phyloP scores from a whole-genome alignment of 2,888 invertebrate species.

The Cremastinae sp. region DNA sequence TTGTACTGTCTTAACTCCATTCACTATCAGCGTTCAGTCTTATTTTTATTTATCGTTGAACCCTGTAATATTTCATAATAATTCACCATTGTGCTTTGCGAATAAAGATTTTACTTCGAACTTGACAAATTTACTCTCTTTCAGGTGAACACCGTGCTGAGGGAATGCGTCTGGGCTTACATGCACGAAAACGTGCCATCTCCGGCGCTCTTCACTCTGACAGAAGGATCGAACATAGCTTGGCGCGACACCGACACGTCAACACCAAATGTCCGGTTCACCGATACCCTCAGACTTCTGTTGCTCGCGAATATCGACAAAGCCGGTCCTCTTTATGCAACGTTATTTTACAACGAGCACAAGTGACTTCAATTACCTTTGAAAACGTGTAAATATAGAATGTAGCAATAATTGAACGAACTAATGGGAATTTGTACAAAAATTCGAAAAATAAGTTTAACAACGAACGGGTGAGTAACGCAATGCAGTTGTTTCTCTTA shows the following conservation, averaged over 20 bases:
- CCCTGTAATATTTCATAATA: too few relatives aligned
- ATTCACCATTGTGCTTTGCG: too few relatives aligned
- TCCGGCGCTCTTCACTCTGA: conserved; percentile 86
- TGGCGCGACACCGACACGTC: conserved; percentile 90
- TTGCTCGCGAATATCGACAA: conserved; percentile 90
- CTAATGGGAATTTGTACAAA: conserved; percentile 39
- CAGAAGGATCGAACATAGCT: conserved; percentile 75
- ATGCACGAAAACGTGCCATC: conserved; percentile 94
- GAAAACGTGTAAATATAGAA: conserved; percentile 55
- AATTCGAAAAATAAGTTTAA: conserved; percentile 13
- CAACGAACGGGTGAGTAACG: conserved; percentile 61
- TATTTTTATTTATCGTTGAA: too few relatives aligned
- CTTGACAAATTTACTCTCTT: conserved; percentile 5
- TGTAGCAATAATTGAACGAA: conserved; percentile 10
- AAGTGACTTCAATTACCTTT: conserved; percentile 62
- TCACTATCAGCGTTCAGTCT: too few relatives aligned
- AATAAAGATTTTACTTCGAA: too few relatives aligned
- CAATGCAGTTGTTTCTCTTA: conserved; percentile 41
- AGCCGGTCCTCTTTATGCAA: conserved; percentile 87
- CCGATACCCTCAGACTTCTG: conserved; percentile 89
- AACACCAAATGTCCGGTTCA: conserved; percentile 87
- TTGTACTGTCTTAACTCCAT: too few relatives aligned
- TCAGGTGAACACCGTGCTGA: conserved; percentile 89
- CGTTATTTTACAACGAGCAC: conserved; percentile 73
- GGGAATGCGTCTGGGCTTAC: conserved; percentile 95